Percentiles rank a stretch among this genome's conserved stretches.
Conservation (phyloP, 2,888 invertebrate species). For the Fragum fragum region DNA sequence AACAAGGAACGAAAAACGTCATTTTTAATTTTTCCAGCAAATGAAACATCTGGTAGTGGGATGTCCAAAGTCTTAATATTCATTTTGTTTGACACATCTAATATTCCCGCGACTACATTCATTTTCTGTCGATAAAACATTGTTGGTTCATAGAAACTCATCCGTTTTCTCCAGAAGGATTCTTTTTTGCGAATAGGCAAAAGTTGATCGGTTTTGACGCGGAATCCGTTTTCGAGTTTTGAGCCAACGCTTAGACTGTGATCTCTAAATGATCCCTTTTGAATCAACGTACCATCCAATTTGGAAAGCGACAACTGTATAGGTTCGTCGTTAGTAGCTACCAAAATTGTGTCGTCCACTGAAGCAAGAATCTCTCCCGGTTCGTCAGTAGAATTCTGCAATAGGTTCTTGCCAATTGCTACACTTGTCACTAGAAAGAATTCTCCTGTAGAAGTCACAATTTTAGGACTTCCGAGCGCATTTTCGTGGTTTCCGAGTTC, state of each 20-base stretch:
- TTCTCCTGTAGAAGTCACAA: conserved; percentile 59
- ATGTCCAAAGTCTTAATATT: conserved; percentile 53
- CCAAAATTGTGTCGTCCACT: conserved; percentile 67
- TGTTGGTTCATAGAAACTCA: conserved; percentile 72
- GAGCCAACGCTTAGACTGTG: conserved; percentile 55
- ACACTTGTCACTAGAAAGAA: conserved; percentile 72
- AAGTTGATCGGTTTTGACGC: conserved; percentile 45
- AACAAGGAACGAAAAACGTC: conserved; percentile 61
- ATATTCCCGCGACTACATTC: conserved; percentile 70
- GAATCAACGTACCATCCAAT: conserved; percentile 65
- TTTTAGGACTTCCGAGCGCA: conserved; percentile 72
- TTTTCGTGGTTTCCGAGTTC: conserved; percentile 75
- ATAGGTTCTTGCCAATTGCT: conserved; percentile 30
- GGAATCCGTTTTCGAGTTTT: conserved; percentile 38
- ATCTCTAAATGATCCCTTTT: conserved; percentile 40
- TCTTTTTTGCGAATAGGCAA: conserved; percentile 65
- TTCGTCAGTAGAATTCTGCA: not conserved
- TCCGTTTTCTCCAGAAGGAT: conserved; percentile 68
- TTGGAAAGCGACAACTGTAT: conserved; percentile 66
- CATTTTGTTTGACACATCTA: conserved; percentile 64
- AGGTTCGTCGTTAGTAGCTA: conserved; percentile 56
- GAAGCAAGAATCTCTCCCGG: conserved; percentile 67
- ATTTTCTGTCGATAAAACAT: conserved; percentile 73
- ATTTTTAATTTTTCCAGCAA: conserved; percentile 1
- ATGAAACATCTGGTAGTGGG: conserved; percentile 29